Conservation (phyloP, 1,140 invertebrate species). For the Cydia amplana region DNA sequence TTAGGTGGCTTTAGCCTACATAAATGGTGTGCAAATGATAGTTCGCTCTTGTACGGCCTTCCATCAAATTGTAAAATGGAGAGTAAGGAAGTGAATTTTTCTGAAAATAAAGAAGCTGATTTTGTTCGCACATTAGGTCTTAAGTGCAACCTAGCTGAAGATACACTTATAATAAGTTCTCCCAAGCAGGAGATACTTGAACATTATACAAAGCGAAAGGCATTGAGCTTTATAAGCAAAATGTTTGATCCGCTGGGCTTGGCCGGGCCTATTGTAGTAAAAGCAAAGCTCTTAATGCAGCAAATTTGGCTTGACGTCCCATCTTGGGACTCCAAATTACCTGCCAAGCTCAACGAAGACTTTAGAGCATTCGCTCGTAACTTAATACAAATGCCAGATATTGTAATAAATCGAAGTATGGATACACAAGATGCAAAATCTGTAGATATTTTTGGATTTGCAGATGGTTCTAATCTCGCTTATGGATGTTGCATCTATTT, state of each 20-base stretch:
- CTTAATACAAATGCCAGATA: not conserved
- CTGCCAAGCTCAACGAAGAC: not conserved
- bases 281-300: not conserved
- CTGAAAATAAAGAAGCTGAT: not conserved
- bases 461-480: not conserved
- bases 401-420: not conserved
- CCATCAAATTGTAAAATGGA: not conserved
- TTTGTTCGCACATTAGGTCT: not conserved
- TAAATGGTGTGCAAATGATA: not conserved
- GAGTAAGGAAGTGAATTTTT: not conserved
- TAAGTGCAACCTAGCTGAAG: not conserved
- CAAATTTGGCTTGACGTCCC: not conserved
- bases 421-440: not conserved
- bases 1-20: not conserved
- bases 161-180: not conserved
- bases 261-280: not conserved
- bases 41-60: not conserved
- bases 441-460: not conserved
- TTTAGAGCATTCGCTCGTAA: not conserved
- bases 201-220: not conserved
- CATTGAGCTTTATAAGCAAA: not conserved
- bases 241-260: not conserved
- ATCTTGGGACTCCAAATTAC: not conserved
- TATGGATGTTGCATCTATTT: not conserved
- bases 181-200: not conserved